phyloP scores from a whole-genome alignment of 2,888 invertebrate species.

The Copidosoma aretas region DNA sequence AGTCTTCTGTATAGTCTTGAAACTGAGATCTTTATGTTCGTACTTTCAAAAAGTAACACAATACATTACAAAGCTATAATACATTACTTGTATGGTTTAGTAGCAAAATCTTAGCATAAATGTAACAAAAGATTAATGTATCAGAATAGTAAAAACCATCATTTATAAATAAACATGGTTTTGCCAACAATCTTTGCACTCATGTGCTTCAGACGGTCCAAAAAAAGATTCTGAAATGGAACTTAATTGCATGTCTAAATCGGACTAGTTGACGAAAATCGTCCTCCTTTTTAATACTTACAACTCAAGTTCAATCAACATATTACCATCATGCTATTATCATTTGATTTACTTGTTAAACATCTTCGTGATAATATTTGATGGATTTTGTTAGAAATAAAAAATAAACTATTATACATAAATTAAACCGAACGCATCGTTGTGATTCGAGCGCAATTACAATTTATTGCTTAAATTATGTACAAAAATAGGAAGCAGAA shows the following conservation, averaged over 20 bases:
- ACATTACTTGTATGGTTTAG: slow-evolving; percentile 12
- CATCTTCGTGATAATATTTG: slow-evolving; percentile 29
- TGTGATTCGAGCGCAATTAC: slow-evolving; percentile 17
- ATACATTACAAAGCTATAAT: slow-evolving; percentile 24
- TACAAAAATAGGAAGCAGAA: slow-evolving; percentile 51
- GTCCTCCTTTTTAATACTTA: slow-evolving; percentile 27
- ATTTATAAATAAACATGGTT: no score
- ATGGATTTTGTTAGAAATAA: slow-evolving; percentile 42
- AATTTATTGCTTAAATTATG: slow-evolving; percentile 47
- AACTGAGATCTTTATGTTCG: slow-evolving; percentile 18
- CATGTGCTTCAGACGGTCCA: no score
- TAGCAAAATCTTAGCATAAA: slow-evolving; percentile 20
- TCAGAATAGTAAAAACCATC: no score
- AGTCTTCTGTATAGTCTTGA: slow-evolving; percentile 10
- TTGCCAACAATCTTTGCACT: no score
- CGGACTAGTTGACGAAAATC: slow-evolving; percentile 29
- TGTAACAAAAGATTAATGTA: slow-evolving; percentile 1
- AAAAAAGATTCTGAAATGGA: no score
- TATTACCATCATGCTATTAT: slow-evolving; percentile 19
- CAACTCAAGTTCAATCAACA: slow-evolving; percentile 20
- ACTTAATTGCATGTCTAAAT: slow-evolving; percentile 12
- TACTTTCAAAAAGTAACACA: slow-evolving; percentile 11
- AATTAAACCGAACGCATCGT: slow-evolving; percentile 46
- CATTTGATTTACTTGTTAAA: slow-evolving; percentile 11
- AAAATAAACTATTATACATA: slow-evolving; percentile 52